These are phyloP conservation scores for Drosophila multiciliata DNA, from an alignment of 2,888 invertebrate genomes.

Conservation along the genomic window DNA sequence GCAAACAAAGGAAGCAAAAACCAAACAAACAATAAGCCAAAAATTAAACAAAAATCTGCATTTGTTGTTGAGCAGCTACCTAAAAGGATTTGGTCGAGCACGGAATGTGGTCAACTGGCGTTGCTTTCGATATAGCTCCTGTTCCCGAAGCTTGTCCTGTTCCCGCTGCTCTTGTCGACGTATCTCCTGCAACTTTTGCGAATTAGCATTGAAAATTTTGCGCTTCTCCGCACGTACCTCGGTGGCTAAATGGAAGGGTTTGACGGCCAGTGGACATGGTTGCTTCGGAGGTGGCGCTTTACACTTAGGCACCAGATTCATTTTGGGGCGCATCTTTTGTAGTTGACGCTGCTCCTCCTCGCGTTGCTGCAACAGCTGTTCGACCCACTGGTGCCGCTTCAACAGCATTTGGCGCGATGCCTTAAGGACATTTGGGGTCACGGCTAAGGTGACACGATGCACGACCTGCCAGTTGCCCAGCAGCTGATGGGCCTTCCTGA, in stretches of 20 bases:
- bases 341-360: conserved; percentile 26
- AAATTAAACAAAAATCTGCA: neutral
- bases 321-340: conserved; percentile 7
- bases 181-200: conserved; percentile 36
- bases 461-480: conserved; percentile 9
- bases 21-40: conserved; percentile 12
- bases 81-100: conserved; percentile 64
- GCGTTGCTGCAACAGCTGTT: conserved; percentile 37
- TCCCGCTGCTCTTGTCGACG: conserved; percentile 42
- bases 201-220: conserved; percentile 52
- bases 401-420: conserved; percentile 35
- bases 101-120: conserved; percentile 61
- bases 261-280: conserved; percentile 9
- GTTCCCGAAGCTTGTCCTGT: conserved; percentile 35
- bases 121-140: conserved; percentile 29
- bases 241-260: conserved; percentile 56
- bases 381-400: conserved; percentile 44
- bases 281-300: neutral
- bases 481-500: conserved; percentile 52
- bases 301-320: conserved; percentile 20
- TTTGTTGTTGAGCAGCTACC: neutral
- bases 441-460: conserved; percentile 58
- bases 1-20: neutral
- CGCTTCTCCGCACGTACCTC: conserved; percentile 63
- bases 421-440: conserved; percentile 68